phyloP scores from a whole-genome alignment of 53 echinoderm and acorn worm genomes.

The Mesocentrotus franciscanus region DNA sequence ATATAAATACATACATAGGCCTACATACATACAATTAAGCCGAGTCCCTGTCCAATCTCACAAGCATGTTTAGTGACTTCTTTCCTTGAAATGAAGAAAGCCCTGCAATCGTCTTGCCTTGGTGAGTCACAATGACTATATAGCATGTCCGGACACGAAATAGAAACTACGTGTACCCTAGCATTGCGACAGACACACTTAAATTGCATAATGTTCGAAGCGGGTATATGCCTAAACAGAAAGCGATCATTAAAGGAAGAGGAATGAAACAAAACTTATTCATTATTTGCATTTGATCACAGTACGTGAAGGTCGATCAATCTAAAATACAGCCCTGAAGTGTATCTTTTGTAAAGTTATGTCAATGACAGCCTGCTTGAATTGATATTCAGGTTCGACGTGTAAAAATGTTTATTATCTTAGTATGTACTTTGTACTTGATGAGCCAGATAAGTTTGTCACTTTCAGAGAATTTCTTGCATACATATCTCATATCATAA shows the following conservation, averaged over 20 bases:
- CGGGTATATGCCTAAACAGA: neutral
- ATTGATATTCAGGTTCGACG: too few relatives aligned
- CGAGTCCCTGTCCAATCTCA: neutral
- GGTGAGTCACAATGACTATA: neutral
- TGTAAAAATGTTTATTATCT: too few relatives aligned
- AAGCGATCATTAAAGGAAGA: too few relatives aligned
- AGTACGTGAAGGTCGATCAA: too few relatives aligned
- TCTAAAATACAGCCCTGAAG: too few relatives aligned
- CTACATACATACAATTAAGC: too few relatives aligned
- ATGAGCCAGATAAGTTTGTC: neutral
- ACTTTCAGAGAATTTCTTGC: neutral
- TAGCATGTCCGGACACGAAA: slow-evolving; percentile 41
- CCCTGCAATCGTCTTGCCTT: neutral
- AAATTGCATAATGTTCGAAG: neutral
- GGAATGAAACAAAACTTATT: neutral
- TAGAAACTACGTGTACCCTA: slow-evolving; percentile 6
- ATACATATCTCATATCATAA: neutral
- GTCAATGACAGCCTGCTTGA: too few relatives aligned
- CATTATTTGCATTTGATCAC: neutral
- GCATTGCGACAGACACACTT: slow-evolving; percentile 6
- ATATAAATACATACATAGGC: too few relatives aligned
- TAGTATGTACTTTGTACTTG: neutral
- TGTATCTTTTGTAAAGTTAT: too few relatives aligned
- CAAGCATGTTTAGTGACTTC: neutral
- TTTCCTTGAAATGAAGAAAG: neutral